Percentiles rank a stretch among this genome's conserved stretches.
Evolutionary conservation across 2,888 invertebrate genomes (phyloP).

Genomic region (Sthenelais limicola): DNA sequence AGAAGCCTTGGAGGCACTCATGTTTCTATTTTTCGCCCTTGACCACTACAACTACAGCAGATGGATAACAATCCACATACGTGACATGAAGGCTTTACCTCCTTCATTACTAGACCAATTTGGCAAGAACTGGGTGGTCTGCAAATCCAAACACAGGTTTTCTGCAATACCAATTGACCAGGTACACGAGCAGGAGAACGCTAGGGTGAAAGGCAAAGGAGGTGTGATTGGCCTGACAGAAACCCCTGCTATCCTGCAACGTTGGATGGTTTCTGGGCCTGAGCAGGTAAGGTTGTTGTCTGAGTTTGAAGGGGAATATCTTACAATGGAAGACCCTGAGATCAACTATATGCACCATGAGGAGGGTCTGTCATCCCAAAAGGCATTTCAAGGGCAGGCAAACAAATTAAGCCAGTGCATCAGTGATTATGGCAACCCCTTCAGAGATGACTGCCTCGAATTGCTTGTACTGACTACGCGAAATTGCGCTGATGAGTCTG

Average conservation of each 20-base stretch:
- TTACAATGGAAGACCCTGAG: no score
- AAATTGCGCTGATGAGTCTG: neutral
- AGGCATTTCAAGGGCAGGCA: neutral
- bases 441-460: neutral
- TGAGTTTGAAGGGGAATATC: no score
- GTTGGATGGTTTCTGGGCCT: constrained; percentile 1
- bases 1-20: constrained; percentile 22
- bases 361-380: no score
- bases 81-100: no score
- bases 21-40: constrained; percentile 40
- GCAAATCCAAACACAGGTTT: no score
- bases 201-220: no score
- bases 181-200: no score
- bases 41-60: constrained; percentile 41
- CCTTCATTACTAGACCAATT: no score
- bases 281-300: neutral
- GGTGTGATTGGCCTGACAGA: neutral
- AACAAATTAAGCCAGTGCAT: neutral
- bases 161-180: no score
- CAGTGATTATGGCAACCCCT: neutral
- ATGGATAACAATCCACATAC: no score
- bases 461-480: neutral
- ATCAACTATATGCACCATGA: no score
- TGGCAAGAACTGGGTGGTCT: no score
- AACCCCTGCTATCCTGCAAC: neutral